Evolutionary conservation across 2,888 invertebrate genomes (phyloP), one percentile per base, ranked within the genome.

Genomic region (Itoplectis maculator): DNA sequence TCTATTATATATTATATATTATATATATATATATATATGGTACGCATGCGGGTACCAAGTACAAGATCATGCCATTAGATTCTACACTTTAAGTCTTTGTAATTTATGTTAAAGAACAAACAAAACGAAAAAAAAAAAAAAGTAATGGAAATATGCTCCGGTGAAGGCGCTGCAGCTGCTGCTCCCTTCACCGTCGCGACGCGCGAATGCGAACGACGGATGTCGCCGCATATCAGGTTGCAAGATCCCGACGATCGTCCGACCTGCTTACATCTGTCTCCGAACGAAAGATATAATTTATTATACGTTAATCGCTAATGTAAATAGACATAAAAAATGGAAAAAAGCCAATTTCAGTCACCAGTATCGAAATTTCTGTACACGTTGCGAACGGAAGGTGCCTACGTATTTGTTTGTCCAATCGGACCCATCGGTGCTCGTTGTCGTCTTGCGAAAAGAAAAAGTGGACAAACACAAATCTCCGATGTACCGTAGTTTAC

Each of bases 51-150:
- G n/a, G 84, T 84, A 86, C 84, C 84, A 84, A 87, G 79, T 85
- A 83, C 81, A 84, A 86, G 70, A 84, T 84, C 82, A 86, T 84
- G 86, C 86, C 84, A 85, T 86, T 87, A 87, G 83, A 88, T 72
- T 86, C 81, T 86, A 87, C 80, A 85, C 61, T 81, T 65, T 76
- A 83, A 73, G 85, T 81, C 83, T 79, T 79, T 78, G 75, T 79
- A 75, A 83, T 81, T 83, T 63, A 81, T 65, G 65, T 69, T 49
- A 15, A 61, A 79, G 59, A 80, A 72, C 40, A 65, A 51, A 68
- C 35, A 29, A 78, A 69, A 74, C 45, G 72, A 63, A 69, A 18
- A 20, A 20, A 68, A 51, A 77, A 76, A 47, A 77, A 72, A 74
- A 51, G 9, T 0, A 18, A 7, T 18, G 35, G 15, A 11, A 74